Percentiles rank a stretch among this genome's conserved stretches.
Evolutionary conservation across 1,140 invertebrate genomes (phyloP).

Genomic region (Drosophila nikananu): DNA sequence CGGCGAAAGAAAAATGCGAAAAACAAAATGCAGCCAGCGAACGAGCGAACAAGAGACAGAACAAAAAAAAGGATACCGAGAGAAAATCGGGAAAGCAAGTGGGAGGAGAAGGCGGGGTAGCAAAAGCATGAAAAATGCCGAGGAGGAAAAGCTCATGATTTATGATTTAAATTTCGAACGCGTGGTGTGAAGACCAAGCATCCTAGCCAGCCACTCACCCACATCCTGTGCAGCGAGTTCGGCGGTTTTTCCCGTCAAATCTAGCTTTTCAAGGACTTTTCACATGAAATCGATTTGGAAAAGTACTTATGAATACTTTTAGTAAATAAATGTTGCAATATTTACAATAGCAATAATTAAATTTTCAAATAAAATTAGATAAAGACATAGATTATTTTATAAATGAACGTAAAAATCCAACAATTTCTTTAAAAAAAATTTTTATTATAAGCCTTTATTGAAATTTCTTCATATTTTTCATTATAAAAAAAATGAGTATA

Average conservation of each 20-base stretch:
- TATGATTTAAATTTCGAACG: conserved; percentile 80
- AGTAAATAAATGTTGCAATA: no score
- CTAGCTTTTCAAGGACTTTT: not conserved
- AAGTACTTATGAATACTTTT: no score
- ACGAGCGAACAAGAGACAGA: conserved; percentile 33
- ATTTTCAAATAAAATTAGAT: no score
- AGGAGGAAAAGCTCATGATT: conserved; percentile 83
- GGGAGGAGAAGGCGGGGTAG: conserved; percentile 5
- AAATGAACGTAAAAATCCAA: no score
- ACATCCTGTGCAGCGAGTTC: conserved; percentile 22
- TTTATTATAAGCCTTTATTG: no score
- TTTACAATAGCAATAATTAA: no score
- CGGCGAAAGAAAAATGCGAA: conserved; percentile 75
- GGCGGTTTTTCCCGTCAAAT: conserved; percentile 26
- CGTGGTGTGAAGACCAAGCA: conserved; percentile 71
- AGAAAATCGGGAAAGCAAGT: conserved; percentile 9
- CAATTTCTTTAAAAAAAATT: no score
- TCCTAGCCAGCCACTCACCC: conserved; percentile 38
- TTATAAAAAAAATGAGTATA: no score
- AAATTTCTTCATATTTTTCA: no score
- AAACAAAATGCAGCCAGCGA: conserved; percentile 72
- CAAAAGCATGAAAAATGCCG: conserved; percentile 69
- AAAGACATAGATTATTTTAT: no score
- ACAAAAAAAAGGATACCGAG: conserved; percentile 38
- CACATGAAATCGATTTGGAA: no score